Evolutionary conservation across 2,888 invertebrate genomes (phyloP).

Genomic region (Lasioglossum malachurum): DNA sequence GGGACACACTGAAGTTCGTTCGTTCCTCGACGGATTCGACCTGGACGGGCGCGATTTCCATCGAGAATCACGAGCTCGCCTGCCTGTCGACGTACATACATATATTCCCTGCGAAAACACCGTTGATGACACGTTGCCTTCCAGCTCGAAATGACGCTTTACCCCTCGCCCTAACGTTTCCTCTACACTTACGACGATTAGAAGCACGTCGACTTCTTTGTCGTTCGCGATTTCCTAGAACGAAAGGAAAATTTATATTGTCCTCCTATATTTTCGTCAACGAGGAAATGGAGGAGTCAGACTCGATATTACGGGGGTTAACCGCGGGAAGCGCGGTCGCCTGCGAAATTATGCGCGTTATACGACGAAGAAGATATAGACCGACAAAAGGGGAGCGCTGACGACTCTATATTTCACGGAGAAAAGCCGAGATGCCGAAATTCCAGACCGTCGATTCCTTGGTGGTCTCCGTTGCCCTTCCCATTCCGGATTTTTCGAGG

Average conservation of each 20-base stretch:
- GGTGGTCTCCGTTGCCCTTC: constrained; percentile 30
- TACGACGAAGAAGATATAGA: background rate
- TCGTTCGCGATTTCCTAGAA: background rate
- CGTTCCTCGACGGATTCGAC: background rate
- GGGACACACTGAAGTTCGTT: background rate
- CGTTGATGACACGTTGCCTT: constrained; percentile 9
- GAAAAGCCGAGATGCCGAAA: background rate
- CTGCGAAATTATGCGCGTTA: background rate
- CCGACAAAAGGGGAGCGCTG: background rate
- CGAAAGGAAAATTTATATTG: background rate
- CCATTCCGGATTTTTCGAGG: constrained; percentile 15
- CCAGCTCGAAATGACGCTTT: constrained; percentile 26
- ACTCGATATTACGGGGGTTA: background rate
- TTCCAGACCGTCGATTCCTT: background rate
- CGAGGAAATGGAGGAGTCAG: background rate
- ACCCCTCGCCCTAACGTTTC: background rate
- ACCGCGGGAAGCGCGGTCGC: constrained; percentile 17
- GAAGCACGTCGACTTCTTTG: background rate
- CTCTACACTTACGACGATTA: background rate
- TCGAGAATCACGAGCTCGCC: constrained; percentile 35
- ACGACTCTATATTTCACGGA: background rate
- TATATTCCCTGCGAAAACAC: constrained; percentile 35
- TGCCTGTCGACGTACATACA: constrained; percentile 13
- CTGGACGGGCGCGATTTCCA: constrained; percentile 22
- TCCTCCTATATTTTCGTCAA: background rate